Percentiles rank a stretch among this genome's conserved stretches.
These are phyloP conservation scores for Centropus bengalensis DNA, from an alignment of 2,113 vertebrate genomes.

Conservation along the genomic window DNA sequence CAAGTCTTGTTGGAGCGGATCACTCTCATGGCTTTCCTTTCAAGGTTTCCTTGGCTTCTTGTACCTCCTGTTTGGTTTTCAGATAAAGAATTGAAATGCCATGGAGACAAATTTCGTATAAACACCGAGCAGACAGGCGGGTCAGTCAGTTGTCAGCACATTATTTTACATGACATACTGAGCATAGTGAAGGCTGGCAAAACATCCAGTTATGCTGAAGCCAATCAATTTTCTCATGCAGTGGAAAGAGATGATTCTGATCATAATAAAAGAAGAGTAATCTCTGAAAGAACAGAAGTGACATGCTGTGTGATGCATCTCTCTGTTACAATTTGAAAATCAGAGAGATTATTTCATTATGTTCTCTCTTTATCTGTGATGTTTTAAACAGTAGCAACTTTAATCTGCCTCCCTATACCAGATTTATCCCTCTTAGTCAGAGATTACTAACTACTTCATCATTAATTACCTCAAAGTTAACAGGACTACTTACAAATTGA, in stretches of 20 bases:
- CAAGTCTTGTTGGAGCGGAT: not conserved
- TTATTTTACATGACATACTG: slow-evolving; percentile 50
- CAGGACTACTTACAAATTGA: not conserved
- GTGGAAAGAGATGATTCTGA: slow-evolving; percentile 69
- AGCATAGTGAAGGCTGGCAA: slow-evolving; percentile 64
- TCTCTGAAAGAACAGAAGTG: slow-evolving; percentile 62
- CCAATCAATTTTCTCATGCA: slow-evolving; percentile 50
- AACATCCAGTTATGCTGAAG: slow-evolving; percentile 69
- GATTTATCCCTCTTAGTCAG: not conserved
- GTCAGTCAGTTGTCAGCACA: slow-evolving; percentile 29
- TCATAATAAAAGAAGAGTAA: slow-evolving; percentile 69
- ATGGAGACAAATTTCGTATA: slow-evolving; percentile 41
- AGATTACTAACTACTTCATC: not conserved
- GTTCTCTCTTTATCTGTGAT: slow-evolving; percentile 38
- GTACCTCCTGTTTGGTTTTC: slow-evolving; percentile 28
- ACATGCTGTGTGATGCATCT: slow-evolving; percentile 67
- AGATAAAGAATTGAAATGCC: slow-evolving; percentile 41
- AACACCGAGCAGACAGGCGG: slow-evolving; percentile 32
- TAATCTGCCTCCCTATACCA: not conserved
- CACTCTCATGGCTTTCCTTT: not conserved
- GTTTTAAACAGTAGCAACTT: slow-evolving; percentile 44
- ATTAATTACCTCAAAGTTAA: not conserved
- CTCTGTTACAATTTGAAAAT: slow-evolving; percentile 64
- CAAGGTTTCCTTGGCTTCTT: not conserved
- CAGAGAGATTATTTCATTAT: slow-evolving; percentile 69